These are phyloP conservation scores for Aphaenogaster rudis DNA, from an alignment of 1,140 invertebrate genomes.

Conservation along the genomic window DNA sequence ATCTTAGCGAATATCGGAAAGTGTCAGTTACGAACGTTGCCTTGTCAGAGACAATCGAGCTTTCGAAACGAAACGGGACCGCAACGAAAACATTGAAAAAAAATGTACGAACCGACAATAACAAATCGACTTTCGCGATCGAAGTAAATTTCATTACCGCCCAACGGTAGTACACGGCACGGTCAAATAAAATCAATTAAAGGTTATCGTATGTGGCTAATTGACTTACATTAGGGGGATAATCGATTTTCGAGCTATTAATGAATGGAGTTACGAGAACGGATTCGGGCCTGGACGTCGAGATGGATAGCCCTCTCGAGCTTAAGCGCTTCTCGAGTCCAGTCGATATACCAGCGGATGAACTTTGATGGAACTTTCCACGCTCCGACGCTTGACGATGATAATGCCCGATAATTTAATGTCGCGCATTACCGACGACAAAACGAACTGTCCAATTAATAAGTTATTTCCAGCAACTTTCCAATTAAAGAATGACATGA, in stretches of 20 bases:
- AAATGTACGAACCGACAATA: conserved; percentile 1
- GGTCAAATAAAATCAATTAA: conserved; percentile 61
- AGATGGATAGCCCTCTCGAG: conserved; percentile 46
- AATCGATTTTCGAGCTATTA: conserved; percentile 70
- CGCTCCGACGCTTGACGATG: conserved; percentile 36
- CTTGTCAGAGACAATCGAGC: background rate
- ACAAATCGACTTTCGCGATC: conserved; percentile 35
- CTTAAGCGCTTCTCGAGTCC: conserved; percentile 56
- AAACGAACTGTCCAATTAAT: conserved; percentile 21
- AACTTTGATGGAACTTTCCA: conserved; percentile 58
- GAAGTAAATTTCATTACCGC: conserved; percentile 35
- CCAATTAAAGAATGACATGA: conserved; percentile 14
- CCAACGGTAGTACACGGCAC: background rate
- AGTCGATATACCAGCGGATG: conserved; percentile 43
- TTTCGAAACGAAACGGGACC: background rate
- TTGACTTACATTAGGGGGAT: conserved; percentile 48
- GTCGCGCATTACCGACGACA: conserved; percentile 36
- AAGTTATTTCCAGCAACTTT: conserved; percentile 23
- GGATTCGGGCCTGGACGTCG: conserved; percentile 43
- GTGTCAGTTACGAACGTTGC: background rate
- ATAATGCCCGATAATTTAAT: conserved; percentile 61
- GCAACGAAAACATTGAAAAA: background rate
- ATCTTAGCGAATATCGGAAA: background rate
- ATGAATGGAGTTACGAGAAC: conserved; percentile 65
- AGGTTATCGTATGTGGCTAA: conserved; percentile 54